These are phyloP conservation scores for Mandrillus leucophaeus DNA, from an alignment of 2,113 vertebrate genomes.

Conservation along the genomic window DNA sequence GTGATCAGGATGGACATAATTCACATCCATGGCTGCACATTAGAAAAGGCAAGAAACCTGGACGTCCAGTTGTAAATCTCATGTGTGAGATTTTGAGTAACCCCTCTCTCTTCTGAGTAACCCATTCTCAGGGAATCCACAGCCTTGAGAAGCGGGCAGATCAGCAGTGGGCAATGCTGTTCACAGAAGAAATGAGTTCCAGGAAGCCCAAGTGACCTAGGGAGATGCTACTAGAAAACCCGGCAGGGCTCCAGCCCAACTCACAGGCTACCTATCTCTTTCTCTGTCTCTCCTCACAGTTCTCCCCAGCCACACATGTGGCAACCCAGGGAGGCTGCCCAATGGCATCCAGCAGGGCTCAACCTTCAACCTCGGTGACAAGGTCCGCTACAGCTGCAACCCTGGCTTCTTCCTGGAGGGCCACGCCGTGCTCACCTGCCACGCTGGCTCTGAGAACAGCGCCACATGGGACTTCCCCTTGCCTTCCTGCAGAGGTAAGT, in stretches of 20 bases:
- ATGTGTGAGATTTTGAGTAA: too few species aligned
- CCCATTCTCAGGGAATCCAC: neutral
- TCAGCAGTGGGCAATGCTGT: neutral
- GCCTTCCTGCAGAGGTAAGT: constrained; percentile 96
- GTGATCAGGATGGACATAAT: neutral
- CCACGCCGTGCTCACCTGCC: constrained; percentile 95
- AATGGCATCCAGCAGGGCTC: constrained; percentile 96
- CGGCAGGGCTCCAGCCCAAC: neutral
- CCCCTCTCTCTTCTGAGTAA: neutral
- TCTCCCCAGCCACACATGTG: constrained; percentile 96
- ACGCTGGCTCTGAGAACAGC: constrained; percentile 87
- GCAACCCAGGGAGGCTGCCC: constrained; percentile 94
- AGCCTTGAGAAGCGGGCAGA: neutral
- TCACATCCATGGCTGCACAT: neutral
- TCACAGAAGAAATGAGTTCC: neutral
- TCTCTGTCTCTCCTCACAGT: constrained; percentile 83
- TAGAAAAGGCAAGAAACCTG: neutral
- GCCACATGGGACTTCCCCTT: constrained; percentile 98
- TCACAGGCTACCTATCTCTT: neutral
- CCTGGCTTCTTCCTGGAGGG: constrained; percentile 95
- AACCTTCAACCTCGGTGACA: constrained; percentile 96
- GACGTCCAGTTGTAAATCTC: accelerated
- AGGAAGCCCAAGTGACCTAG: too few species aligned
- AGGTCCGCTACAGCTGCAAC: constrained; percentile 97
- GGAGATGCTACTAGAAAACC: neutral